A percentile compares a stretch with the other conserved stretches of the same genome.
Evolutionary conservation across 2,113 vertebrate species (phyloP).

Genomic region (Eulacestoma nigropectus): DNA sequence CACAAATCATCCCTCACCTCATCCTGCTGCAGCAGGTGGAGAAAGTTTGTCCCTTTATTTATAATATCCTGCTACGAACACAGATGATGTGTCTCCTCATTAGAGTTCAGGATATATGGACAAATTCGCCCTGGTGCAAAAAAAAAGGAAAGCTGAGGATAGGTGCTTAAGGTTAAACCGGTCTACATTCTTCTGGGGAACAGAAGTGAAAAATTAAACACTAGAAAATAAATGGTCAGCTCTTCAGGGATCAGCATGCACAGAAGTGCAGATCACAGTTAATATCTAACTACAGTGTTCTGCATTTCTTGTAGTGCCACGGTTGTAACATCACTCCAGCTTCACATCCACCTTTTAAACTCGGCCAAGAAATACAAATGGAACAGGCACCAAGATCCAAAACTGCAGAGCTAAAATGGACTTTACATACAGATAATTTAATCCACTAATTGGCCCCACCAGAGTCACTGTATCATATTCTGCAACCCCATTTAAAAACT

Average conservation of each 20-base stretch:
- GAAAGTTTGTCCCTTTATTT: not conserved
- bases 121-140: not conserved
- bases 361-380: not conserved
- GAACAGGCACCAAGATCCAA: not conserved
- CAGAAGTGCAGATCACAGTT: not conserved
- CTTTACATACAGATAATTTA: not conserved
- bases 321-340: not conserved
- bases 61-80: not conserved
- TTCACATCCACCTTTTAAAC: not conserved
- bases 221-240: slow-evolving; percentile 41
- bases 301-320: not conserved
- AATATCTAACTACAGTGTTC: slow-evolving; percentile 4
- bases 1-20: not conserved
- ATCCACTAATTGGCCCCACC: not conserved
- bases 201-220: slow-evolving; percentile 65
- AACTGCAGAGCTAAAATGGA: not conserved
- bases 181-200: slow-evolving; percentile 39
- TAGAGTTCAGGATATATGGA: not conserved
- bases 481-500: not conserved
- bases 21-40: not conserved
- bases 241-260: slow-evolving; percentile 9
- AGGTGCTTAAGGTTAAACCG: slow-evolving; percentile 18
- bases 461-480: not conserved
- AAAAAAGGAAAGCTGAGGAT: not conserved
- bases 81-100: not conserved